Conservation (phyloP, 2,888 invertebrate genomes). For the Mythimna vitellina region DNA sequence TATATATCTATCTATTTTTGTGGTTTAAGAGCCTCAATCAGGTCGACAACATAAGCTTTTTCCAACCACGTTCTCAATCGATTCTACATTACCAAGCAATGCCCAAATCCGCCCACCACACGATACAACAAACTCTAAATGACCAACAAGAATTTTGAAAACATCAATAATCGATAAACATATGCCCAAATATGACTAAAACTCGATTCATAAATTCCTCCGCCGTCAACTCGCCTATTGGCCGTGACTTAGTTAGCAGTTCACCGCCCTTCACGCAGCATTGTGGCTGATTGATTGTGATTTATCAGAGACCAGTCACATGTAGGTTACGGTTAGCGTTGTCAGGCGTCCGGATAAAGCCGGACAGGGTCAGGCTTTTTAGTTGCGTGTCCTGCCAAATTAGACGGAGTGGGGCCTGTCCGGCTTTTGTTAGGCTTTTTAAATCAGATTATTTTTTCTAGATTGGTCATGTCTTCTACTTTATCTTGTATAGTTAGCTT, state of each 20-base stretch:
- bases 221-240: no score
- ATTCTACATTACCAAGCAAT: neutral
- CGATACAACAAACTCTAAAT: slow-evolving; percentile 17
- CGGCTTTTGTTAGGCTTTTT: no score
- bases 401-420: no score
- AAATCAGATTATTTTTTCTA: no score
- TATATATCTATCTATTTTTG: no score
- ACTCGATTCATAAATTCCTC: slow-evolving; percentile 18
- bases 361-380: no score
- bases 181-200: slow-evolving; percentile 37
- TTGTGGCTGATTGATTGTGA: slow-evolving; percentile 62
- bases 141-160: slow-evolving; percentile 38
- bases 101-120: slow-evolving; percentile 3
- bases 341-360: no score
- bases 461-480: no score
- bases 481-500: no score
- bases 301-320: slow-evolving; percentile 46
- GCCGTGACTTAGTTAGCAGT: slow-evolving; percentile 68
- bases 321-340: slow-evolving; percentile 20
- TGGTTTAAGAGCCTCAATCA: no score
- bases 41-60: neutral
- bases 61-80: neutral
- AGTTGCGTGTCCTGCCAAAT: no score
- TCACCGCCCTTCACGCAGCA: slow-evolving; percentile 66
- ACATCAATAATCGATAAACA: slow-evolving; percentile 21